Base-by-base conservation (phyloP, 2,888 invertebrate species). In the Coelogynopora nodosa region DNA sequence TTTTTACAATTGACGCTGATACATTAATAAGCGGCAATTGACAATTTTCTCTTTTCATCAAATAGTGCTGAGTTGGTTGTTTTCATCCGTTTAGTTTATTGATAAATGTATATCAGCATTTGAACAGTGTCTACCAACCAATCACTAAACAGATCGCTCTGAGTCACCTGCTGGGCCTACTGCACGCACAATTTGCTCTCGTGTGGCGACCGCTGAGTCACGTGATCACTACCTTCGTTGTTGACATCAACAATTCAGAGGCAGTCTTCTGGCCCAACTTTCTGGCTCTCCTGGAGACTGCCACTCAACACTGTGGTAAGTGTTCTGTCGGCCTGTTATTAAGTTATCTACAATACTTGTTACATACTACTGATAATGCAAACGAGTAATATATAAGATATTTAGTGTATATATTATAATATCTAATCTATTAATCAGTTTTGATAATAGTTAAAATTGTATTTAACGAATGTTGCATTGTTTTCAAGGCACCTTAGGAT, bases 131-230 rank as follows among this genome's bases (percentile, higher is more conserved):
- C n/a, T n/a, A n/a, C n/a, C n/a, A n/a, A n/a, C n/a, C n/a, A n/a
- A n/a, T n/a, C n/a, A n/a, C n/a, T n/a, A n/a, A n/a, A 13, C 88
- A 93, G 89, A 94, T 95, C 89, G 94, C 95, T 0, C 90, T 98
- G 27, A 93, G 94, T 88, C 96, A 95, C 90, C 93, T 97, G 89
- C 93, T 97, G 31, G 96, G 97, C 0, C 93, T 91, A 87, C 92
- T 97, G 84, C 95, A 95, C 91, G 93, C 95, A 27, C 97, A 97
- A 91, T 97, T 98, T 90, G 95, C 95, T 89, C 93, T 96, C 18
- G 91, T 98, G 0, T 97, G 97, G 97, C 95, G 95, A 88, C 96
- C 97, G 0, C 93, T 95, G 0, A 93, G 94, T 23, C 94, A 95
- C 90, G 93, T 96, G 67, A 94, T 97, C 82, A 93, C 94, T 0